Evolutionary conservation across 2,888 invertebrate genomes (phyloP), one percentile per base, ranked within the genome.

Genomic region (Oscheius onirici): DNA sequence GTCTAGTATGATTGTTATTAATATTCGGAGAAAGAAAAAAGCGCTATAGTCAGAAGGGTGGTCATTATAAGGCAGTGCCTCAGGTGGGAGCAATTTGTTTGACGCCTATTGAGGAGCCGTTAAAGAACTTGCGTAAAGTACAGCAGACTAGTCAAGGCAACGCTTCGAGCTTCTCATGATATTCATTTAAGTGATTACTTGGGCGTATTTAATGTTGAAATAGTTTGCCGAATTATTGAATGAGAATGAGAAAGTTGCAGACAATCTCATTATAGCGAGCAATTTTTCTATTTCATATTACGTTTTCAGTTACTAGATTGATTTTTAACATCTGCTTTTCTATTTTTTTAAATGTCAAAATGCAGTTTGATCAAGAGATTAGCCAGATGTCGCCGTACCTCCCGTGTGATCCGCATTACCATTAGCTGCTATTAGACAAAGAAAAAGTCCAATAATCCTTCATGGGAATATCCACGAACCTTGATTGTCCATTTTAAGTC

Each of bases 51-150:
- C 40, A 43, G 58, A 55, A 58, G 41, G 40, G 58, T 41, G 41
- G 41, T 58, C 41, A 58, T 40, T 40, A 58, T 40, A 58, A 41
- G 58, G 58, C 55, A 55, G 28, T 58, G 41, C 58, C 22, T 58
- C 26, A 55, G 55, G 55, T 55, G 13, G 58, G 58, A 46, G 58
- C 58, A 58, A 58, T 58, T 58, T 58, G 17, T 58, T 28, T 43
- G 58, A 43, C 58, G 58, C 58, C 58, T 41, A 58, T 58, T 58
- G 58, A 43, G 58, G 58, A 58, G 41, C 41, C 24, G 22, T 40
- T 17, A 41, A 58, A 40, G 58, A 58, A 58, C 22, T 20, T 22
- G 58, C 43, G 40, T 58, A 40, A 58, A 58, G 58, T 58, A 58
- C 58, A 58, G 58, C 58, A 17, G 34, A 6, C 34, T 34, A 34